Conservation (phyloP, 1,140 invertebrate genomes). For the Drosophila dunni region DNA sequence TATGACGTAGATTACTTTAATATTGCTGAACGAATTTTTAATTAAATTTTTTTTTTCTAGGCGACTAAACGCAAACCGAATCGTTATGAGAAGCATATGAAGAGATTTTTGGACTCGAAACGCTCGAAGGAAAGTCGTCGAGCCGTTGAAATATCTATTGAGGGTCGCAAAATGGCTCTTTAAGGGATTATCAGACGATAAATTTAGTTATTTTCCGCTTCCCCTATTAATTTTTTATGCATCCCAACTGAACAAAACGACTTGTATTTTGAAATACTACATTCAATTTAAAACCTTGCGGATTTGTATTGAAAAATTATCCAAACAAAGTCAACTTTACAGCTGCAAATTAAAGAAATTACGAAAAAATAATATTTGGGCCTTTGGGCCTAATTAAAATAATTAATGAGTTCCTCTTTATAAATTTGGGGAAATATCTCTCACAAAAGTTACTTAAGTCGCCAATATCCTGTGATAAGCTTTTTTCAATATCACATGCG, state of each 20-base stretch:
- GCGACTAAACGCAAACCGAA: slow-evolving; percentile 92
- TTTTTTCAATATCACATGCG: slow-evolving; percentile 31
- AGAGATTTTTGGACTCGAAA: slow-evolving; percentile 94
- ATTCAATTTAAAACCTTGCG: slow-evolving; percentile 13
- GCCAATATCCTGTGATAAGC: slow-evolving; percentile 42
- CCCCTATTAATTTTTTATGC: slow-evolving; percentile 5
- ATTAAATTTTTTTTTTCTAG: slow-evolving; percentile 83
- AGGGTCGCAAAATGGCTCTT: slow-evolving; percentile 97
- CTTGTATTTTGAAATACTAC: slow-evolving; percentile 16
- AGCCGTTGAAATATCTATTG: slow-evolving; percentile 97
- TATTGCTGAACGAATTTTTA: background rate
- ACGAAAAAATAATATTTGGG: slow-evolving; percentile 11
- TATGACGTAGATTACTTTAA: slow-evolving; percentile 82
- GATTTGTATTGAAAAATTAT: background rate
- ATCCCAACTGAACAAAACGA: slow-evolving; percentile 5
- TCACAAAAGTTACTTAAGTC: slow-evolving; percentile 25
- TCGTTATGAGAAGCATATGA: slow-evolving; percentile 95
- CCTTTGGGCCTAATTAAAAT: slow-evolving; percentile 3
- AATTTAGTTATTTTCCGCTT: slow-evolving; percentile 12
- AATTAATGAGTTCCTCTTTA: slow-evolving; percentile 28
- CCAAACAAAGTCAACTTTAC: slow-evolving; percentile 3
- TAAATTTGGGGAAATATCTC: slow-evolving; percentile 4
- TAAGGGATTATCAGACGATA: slow-evolving; percentile 84
- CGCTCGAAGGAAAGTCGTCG: slow-evolving; percentile 90
- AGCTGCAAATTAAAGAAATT: background rate